Evolutionary conservation across 2,888 invertebrate genomes (phyloP), one percentile per base, ranked within the genome.

Genomic region (Orthosia gracilis): DNA sequence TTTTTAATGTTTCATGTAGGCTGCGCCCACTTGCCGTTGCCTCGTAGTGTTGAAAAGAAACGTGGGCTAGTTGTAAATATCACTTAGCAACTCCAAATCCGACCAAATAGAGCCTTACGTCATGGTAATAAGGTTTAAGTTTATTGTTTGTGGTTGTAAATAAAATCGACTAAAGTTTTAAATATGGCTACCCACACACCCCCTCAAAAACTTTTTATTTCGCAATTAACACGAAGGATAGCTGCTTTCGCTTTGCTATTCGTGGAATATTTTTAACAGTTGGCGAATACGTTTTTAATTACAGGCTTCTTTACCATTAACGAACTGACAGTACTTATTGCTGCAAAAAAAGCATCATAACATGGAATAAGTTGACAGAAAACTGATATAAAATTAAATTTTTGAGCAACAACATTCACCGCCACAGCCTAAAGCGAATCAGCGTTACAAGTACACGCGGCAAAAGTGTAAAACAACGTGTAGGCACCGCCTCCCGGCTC

Each of bases 61-160:
- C 93, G 93, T 94, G 93, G 94, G 93, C 89, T 89, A 89, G 85
- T 91, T 89, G 92, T 92, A 92, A 91, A 92, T 89, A 92, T 80
- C 89, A 84, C 83, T 77, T 79, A 76, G 82, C 80, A 78, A 79
- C 63, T 76, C 69, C 77, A 73, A 79, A 83, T 18, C 75, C 85
- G 69, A 61, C 61, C 73, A 73, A 71, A 77, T 82, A 61, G 66
- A 68, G 49, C 71, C 88, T 84, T 91, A 90, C 64, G n/a, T 4
- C 59, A 31, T 67, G 1, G 77, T 7, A 12, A 73, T 90, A 92
- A 88, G 88, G 89, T 88, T 75, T 66, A 84, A 68, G 78, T 70
- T 83, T 4, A 23, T 55, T 49, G 15, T 23, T 49, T 59, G 63
- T 23, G 31, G 45, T 47, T 63, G 69, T 26, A 40, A 64, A 57